Base-by-base conservation (phyloP, 2,888 invertebrate species). In the Copidosoma aretas region DNA sequence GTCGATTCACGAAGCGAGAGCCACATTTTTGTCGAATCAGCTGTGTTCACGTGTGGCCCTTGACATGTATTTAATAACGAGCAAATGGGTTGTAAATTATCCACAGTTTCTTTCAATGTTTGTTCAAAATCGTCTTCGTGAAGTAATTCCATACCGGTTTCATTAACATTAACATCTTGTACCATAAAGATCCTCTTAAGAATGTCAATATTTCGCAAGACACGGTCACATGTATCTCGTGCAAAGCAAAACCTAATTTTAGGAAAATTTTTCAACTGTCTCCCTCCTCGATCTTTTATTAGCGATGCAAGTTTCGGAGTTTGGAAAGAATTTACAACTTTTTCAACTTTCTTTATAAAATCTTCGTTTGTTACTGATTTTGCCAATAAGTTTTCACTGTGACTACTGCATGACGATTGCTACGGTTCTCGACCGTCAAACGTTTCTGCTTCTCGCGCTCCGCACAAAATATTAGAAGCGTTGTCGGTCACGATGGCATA, bases 21-120 rank as follows among this genome's bases (percentile, higher is more conserved):
- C 64, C 64, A 64, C 41, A 56, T n/a, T 57, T 64, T 25, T 24
- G 64, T 64, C 15, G 46, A 21, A 64, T 64, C 64, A 24, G 64
- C 64, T 17, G 56, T 41, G 25, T 64, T 64, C 12, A 19, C 32
- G n/a, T n/a, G 10, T 43, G 46, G 46, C 46, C 43, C 49, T 49
- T 60, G 60, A 51, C 60, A 60, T 32, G 56, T 54, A 46, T 56
- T 64, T 17, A 57, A 56, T 5, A 64, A 25, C 15, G 56, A 25
- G 24, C 64, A 64, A 24, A 64, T 64, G 8, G 64, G 57, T 21
- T 12, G 19, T 3, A 61, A 10, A 24, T 17, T 24, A 22, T 59
- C 22, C 17, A 59, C 46, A 17, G 46, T 59, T 15, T n/a, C 4
- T 17, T 14, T 2, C 10, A 59, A 22, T 3, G 21, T 17, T 22